Evolutionary conservation across 2,797 vertebrate species (phyloP).

Genomic region (Sebastes itinus): DNA sequence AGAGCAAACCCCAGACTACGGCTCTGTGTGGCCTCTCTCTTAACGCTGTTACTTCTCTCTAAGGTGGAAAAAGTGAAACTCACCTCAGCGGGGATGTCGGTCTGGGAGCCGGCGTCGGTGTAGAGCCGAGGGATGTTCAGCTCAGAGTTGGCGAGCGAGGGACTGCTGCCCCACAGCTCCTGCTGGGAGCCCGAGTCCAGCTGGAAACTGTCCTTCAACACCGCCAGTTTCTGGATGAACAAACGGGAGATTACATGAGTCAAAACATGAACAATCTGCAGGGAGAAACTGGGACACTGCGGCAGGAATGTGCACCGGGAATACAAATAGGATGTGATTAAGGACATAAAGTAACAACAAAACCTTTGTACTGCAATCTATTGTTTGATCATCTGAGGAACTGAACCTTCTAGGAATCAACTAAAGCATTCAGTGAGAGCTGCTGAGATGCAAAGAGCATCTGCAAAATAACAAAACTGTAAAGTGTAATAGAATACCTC

Average conservation of each 20-base stretch:
- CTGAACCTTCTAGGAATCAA: not conserved
- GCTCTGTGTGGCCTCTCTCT: not conserved
- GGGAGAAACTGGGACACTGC: not conserved
- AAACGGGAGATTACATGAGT: not conserved
- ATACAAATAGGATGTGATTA: not conserved
- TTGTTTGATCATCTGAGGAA: not conserved
- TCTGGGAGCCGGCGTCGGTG: slow-evolving; percentile 94
- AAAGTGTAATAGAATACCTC: not conserved
- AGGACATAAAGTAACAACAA: not conserved
- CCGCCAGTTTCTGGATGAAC: slow-evolving; percentile 89
- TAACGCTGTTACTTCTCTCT: not conserved
- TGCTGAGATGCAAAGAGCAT: not conserved
- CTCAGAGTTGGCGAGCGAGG: slow-evolving; percentile 86
- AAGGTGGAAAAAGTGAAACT: slow-evolving; percentile 48
- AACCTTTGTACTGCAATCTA: not conserved
- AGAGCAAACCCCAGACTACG: not conserved
- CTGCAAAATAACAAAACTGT: not conserved
- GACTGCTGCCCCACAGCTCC: slow-evolving; percentile 90
- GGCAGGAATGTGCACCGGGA: not conserved
- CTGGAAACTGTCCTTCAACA: slow-evolving; percentile 92
- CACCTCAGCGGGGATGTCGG: slow-evolving; percentile 91
- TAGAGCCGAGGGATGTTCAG: slow-evolving; percentile 86
- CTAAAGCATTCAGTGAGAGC: not conserved
- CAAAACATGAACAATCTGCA: not conserved
- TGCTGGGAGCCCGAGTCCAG: slow-evolving; percentile 89